Evolutionary conservation across 2,888 invertebrate genomes (phyloP), one percentile per base, ranked within the genome.

Genomic region (Drosophila rubida): DNA sequence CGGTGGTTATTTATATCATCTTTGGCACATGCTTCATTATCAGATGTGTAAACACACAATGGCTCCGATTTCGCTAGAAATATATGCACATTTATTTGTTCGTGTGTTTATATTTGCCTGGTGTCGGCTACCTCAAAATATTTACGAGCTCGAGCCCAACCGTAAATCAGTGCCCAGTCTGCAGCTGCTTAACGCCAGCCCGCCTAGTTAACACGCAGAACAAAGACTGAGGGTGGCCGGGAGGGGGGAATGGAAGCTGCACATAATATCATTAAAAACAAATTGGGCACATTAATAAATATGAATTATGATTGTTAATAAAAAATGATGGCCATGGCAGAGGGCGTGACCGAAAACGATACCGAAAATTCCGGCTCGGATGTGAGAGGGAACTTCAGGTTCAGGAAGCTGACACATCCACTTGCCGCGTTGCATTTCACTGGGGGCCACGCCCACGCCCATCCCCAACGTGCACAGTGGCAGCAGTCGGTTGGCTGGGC

Each of bases 281-380:
- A 81, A 83, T 81, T 83, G 84, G 73, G 78, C 73, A 76, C 80
- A 81, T 81, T 81, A 83, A 81, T 81, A 81, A 83, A 73, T 80
- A 78, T 80, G 80, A 83, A 75, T 83, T 75, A 81, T 80, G 83
- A 75, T 81, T 73, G 75, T 78, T 78, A 78, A 78, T 73, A 78
- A 76, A 74, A 80, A 73, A 69, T 78, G 67, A 78, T 78, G 70
- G 69, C 61, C 51, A 27, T 13, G 27, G 37, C 48, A 14, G 6
- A 35, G 16, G 42, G 57, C 60, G 32, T 57, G 59, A 45, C 50
- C 53, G 14, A 64, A 50, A 45, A 19, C 23, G 59, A 41, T 61
- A 27, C 48, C 35, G 23, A 48, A 53, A 57, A 27, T 19, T 41
- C 46, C 22, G 42, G 48, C 45, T 5, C 22, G 55, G 42, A 61